Base-by-base conservation (phyloP, 2,113 vertebrate genomes). In the Miniopterus natalensis region DNA sequence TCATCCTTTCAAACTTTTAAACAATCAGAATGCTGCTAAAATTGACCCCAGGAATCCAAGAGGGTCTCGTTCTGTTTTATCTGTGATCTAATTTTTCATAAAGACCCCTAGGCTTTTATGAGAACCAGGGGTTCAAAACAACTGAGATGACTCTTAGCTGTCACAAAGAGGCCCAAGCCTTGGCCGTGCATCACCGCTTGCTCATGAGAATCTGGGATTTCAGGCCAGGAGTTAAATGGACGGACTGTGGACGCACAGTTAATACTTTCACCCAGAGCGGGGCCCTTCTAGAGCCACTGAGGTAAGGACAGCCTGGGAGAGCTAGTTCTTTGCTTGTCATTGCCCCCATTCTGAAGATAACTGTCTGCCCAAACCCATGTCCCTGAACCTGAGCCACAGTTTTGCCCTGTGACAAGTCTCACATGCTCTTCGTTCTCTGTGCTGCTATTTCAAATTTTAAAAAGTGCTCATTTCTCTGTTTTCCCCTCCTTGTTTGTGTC, bases 111-210 rank as follows among this genome's bases (percentile, higher is more conserved):
- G 61, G 21, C 29, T 92, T 94, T 94, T 55, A 86, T 91, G 90
- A 90, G 92, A 90, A 63, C 27, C 14, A 66, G 31, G 1, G 29
- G 49, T 91, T 86, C n/a, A 75, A 84, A 97, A 83, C 63, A 96
- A 49, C 45, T 18, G 1, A 18, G 74, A 42, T 31, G 51, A 85
- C 57, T 80, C 31, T 95, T 90, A 95, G 71, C 23, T 90, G 77
- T 51, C 36, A 79, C 15, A 75, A 84, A 95, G 81, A 93, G 81
- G 59, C 31, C 74, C 75, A 63, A 92, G 65, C 55, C 42, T 53
- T 36, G 61, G 45, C 31, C 63, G 11, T 17, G 55, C 66, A 31
- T 78, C 80, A 80, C 36, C 21, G 31, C 40, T 81, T 92, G 36
- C 2, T 81, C 75, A 29, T 5, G 23, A 5, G 15, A 53, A 89